Evolutionary conservation across 35 echinoderm and acorn worm genomes (phyloP), one percentile per base, ranked within the genome.

Genomic region (Ophioderma brevispina): DNA sequence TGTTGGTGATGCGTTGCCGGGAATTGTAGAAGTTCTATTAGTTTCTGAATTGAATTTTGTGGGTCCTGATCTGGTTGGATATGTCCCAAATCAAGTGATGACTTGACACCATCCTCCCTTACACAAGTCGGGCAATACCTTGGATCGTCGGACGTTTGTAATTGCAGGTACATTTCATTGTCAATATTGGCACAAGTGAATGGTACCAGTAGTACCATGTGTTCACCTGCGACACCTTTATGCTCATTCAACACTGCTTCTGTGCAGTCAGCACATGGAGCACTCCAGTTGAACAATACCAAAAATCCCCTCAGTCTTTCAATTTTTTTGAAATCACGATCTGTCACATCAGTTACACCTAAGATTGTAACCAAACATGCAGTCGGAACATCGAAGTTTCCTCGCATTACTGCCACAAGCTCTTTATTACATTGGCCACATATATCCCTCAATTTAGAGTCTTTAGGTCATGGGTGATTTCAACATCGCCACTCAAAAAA

Each of bases 181-280:
- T 50, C n/a, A 23, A 84, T 35, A 49, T 84, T 41, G 32, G 25
- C 39, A 35, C 81, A 10, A 17, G 33, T 3, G 81, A 30, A 34
- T 84, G 81, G 8, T 50, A 46, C 81, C 81, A 50, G 30, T 31
- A 11, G 0, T 84, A n/a, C 28, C 81, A 84, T 15, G 39, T 23
- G 31, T n/a, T 84, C 81, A 32, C 81, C 46, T 33, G 46, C 39
- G 23, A 84, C 33, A 30, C 38, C 81, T 19, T 50, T 43, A 49
- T 84, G 81, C 18, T 32, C 81, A n/a, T 84, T 84, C 33, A 84
- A 32, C 15, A 84, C 81, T 37, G 39, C 18, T 28, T 49, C 81
- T 15, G 14, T n/a, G 31, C 81, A 84, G 30, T 32, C 38, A 23
- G 38, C 81, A 43, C 81, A 84, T n/a, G 81, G 81, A 46, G 81